Conservation (phyloP, 2,888 invertebrate species). For the Eumacrocentrus americanus region DNA sequence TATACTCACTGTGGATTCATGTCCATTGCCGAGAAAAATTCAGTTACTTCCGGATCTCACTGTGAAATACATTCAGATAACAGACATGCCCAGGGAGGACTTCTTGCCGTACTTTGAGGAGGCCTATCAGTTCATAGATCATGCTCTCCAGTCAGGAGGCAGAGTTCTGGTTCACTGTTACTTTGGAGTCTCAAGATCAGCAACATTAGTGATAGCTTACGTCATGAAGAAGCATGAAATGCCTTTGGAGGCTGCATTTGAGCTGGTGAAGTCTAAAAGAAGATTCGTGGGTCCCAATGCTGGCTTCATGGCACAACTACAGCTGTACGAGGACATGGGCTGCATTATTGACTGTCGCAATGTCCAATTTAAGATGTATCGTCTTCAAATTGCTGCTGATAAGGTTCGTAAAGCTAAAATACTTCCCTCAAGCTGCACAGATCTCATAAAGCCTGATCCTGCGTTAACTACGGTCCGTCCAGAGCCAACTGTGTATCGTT, state of each 20-base stretch:
- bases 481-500: constrained; percentile 83
- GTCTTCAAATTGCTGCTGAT: constrained; percentile 80
- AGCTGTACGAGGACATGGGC: constrained; percentile 80
- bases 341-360: constrained; percentile 74
- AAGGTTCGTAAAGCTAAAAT: constrained; percentile 84
- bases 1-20: constrained; percentile 83
- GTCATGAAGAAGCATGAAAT: constrained; percentile 85
- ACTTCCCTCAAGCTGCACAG: constrained; percentile 77
- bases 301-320: constrained; percentile 81
- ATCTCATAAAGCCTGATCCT: constrained; percentile 82
- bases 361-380: constrained; percentile 75
- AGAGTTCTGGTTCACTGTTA: constrained; percentile 88
- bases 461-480: constrained; percentile 76
- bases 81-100: constrained; percentile 86
- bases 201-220: constrained; percentile 84
- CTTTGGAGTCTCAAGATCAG: constrained; percentile 89
- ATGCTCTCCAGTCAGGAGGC: constrained; percentile 69
- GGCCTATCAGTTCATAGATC: constrained; percentile 77
- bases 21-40: constrained; percentile 79
- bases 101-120: constrained; percentile 79
- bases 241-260: constrained; percentile 74
- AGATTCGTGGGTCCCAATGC: constrained; percentile 78
- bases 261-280: constrained; percentile 73
- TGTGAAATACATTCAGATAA: constrained; percentile 79
- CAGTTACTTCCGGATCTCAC: constrained; percentile 71